A percentile compares a stretch with the other conserved stretches of the same genome.
Evolutionary conservation across 2,113 vertebrate species (phyloP).

Genomic region (Antigone vipio): DNA sequence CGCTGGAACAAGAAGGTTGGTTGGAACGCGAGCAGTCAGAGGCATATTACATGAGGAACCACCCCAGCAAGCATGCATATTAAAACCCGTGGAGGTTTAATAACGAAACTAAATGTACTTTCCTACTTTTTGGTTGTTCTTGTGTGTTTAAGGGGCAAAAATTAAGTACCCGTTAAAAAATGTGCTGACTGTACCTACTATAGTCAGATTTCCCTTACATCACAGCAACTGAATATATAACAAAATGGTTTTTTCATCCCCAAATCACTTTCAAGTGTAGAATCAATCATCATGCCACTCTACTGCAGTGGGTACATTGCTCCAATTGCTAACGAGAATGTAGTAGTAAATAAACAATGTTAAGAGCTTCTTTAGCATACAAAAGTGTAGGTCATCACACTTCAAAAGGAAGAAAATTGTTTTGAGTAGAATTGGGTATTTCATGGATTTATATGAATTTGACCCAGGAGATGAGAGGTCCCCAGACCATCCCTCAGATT

Average conservation of each 20-base stretch:
- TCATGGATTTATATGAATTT: background rate
- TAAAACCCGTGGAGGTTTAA: background rate
- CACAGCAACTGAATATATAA: background rate
- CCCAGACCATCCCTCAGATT: background rate
- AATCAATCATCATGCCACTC: background rate
- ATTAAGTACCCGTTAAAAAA: background rate
- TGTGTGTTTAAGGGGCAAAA: background rate
- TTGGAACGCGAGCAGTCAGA: conserved; percentile 5
- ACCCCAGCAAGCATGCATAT: background rate
- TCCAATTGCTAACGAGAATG: background rate
- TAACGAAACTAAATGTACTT: conserved; percentile 3
- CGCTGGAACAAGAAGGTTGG: background rate
- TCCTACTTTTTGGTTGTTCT: background rate
- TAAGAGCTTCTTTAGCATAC: background rate
- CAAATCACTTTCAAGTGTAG: background rate
- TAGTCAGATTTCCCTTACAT: background rate
- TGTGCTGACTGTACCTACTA: background rate
- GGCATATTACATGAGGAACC: conserved; percentile 2
- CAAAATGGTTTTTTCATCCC: background rate
- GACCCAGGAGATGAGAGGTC: background rate
- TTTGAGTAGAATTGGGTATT: background rate
- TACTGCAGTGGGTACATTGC: background rate
- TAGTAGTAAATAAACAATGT: background rate
- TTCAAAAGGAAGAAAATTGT: background rate
- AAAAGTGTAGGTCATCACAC: background rate